A percentile compares a stretch with the other conserved stretches of the same genome.
phyloP scores from a whole-genome alignment of 2,113 vertebrate genomes.

The Felis catus region DNA sequence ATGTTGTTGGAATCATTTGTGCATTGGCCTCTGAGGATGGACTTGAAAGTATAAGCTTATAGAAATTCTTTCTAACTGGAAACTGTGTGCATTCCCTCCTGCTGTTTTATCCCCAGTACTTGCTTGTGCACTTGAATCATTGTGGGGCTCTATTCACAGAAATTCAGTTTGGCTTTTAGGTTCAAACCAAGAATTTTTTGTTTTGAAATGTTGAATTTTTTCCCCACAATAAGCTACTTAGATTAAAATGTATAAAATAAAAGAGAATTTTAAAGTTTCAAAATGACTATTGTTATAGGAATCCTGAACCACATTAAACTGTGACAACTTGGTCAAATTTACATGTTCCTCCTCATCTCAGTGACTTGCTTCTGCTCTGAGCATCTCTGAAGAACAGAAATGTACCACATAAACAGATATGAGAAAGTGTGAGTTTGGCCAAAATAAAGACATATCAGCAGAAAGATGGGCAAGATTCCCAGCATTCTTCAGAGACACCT shows the following conservation, averaged over 20 bases:
- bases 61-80: slow-evolving; percentile 48
- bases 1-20: slow-evolving; percentile 37
- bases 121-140: slow-evolving; percentile 39
- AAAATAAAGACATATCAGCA: slow-evolving; percentile 52
- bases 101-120: slow-evolving; percentile 50
- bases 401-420: slow-evolving; percentile 70
- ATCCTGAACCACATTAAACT: slow-evolving; percentile 56
- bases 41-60: slow-evolving; percentile 5
- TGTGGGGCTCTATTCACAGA: slow-evolving; percentile 15
- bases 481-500: slow-evolving; percentile 59
- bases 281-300: slow-evolving; percentile 53
- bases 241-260: slow-evolving; percentile 61
- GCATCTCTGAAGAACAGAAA: slow-evolving; percentile 57
- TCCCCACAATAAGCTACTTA: slow-evolving; percentile 11
- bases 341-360: slow-evolving; percentile 51
- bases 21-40: slow-evolving; percentile 50
- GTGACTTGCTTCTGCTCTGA: slow-evolving; percentile 25
- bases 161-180: slow-evolving; percentile 2
- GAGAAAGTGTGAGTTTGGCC: slow-evolving; percentile 60
- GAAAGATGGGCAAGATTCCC: slow-evolving; percentile 55
- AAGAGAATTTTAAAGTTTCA: slow-evolving; percentile 28
- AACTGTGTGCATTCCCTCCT: neutral
- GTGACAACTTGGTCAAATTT: slow-evolving; percentile 63
- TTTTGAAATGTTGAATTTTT: slow-evolving; percentile 13
- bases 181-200: slow-evolving; percentile 2